Evolutionary conservation across 2,797 vertebrate genomes (phyloP), one percentile per base, ranked within the genome.

Genomic region (Lepilemur ruficaudatus): DNA sequence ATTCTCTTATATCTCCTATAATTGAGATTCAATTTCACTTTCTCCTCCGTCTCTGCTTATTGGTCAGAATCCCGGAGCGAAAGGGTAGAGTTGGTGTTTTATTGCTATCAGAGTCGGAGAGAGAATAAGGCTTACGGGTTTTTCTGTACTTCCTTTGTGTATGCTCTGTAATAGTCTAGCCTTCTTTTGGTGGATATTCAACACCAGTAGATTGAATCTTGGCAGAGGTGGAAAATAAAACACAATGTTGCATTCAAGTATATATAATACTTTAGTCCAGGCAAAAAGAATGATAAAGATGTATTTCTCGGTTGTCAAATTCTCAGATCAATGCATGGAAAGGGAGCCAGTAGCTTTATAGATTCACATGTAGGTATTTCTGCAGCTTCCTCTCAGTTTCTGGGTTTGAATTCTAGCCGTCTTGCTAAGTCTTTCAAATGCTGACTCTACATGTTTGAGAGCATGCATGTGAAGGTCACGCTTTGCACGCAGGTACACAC

Each of bases 1-100:
- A 72, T 78, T 95, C 86, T 28, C 59, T 89, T 73, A 80, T 5
- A 15, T 94, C 65, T 86, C 85, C 90, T 38, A 11, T 93, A 97
- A 97, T 85, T 96, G 95, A 75, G 88, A 94, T 80, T 89, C 88
- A 12, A 89, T 95, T 97, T 96, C 91, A 87, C 52, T 67, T 83
- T 90, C 85, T 97, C 90, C 69, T 92, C 38, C 89, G 63, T 90
- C 93, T 61, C 43, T 0, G 81, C 0, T 87, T 78, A 95, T 96
- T 95, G 96, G 95, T 95, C 89, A 88, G 94, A 90, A 87, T 92
- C 97, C 93, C 97, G 91, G 97, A 93, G 96, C n/a, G 8, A 91
- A 91, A 96, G 87, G 96, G 86, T 59, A 95, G 94, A 97, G 15
- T 78, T 78, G 92, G 95, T 89, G 63, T 94, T 95, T 96, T 95